Base-by-base conservation (phyloP, 2,113 vertebrate genomes). In the Plectropomus leopardus region DNA sequence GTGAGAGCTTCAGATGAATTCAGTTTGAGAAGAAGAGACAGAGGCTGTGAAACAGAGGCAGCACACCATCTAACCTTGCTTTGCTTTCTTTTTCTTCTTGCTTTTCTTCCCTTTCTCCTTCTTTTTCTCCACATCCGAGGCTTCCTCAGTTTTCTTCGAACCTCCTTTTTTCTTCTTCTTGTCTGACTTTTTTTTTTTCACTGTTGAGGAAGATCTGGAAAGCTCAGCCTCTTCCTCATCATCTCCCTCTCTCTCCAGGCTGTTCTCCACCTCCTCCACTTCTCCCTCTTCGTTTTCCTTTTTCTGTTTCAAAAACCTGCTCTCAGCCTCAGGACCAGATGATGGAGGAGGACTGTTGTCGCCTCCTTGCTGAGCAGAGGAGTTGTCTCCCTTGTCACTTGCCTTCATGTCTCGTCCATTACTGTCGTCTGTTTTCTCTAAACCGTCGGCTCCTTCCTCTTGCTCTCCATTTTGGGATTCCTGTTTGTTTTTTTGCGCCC, bases 31-130 rank as follows among this genome's bases (percentile, higher is more conserved):
- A 64, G 66, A 34, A 23, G 42, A 73, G 51, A 73, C 47, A 45
- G n/a, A 73, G 36, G 45, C 8, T 36, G 48, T 54, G 67, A 64
- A 47, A 69, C 17, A 66, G 70, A 80, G 66, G 71, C 66, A 34
- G 45, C 84, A 90, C 88, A 81, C 78, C 63, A 10, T 91, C 94
- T 94, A 86, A 94, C 94, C 94, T 94, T 88, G 78, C 19, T 77
- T 78, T 32, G 69, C 57, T 79, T 92, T 90, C 80, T 89, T 92
- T 63, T 92, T 92, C 81, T 88, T 90, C 50, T 82, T 90, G 76
- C 64, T 74, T 57, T 90, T 93, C 86, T 85, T 93, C 4, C 19
- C 32, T 71, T 86, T 92, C 40, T 76, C 82, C 77, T 80, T 84
- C 65, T 89, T 88, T 13, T 90, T 90, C 55, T 86, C 77, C 53